Evolutionary conservation across 2,888 invertebrate genomes (phyloP).

Genomic region (Griposia aprilina): DNA sequence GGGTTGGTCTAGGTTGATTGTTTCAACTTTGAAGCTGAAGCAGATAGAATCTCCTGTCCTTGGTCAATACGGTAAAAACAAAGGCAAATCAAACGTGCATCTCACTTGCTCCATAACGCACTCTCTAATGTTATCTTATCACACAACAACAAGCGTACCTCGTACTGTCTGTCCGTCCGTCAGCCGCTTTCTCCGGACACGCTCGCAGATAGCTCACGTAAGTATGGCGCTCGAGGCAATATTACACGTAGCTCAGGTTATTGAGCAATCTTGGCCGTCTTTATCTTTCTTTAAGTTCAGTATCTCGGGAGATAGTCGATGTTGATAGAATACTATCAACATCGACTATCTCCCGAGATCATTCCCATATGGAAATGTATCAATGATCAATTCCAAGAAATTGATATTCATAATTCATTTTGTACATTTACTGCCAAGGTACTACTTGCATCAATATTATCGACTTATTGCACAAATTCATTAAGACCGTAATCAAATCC

Average conservation of each 20-base stretch:
- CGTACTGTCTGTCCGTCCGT: conserved; percentile 15
- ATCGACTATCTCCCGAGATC: no score
- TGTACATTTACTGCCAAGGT: not conserved
- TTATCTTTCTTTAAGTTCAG: conserved; percentile 12
- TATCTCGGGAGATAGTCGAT: not conserved
- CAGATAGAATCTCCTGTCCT: not conserved
- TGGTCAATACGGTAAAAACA: not conserved
- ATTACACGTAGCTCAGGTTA: conserved; percentile 18
- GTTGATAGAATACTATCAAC: no score
- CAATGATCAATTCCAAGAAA: conserved; percentile 5
- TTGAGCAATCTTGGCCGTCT: conserved; percentile 21
- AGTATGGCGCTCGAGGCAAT: not conserved
- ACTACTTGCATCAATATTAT: not conserved
- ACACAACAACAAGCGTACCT: conserved; percentile 15
- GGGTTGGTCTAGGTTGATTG: not conserved
- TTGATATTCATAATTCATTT: not conserved
- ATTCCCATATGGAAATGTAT: not conserved
- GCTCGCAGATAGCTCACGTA: conserved; percentile 42
- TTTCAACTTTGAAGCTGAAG: not conserved
- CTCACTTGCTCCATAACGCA: not conserved
- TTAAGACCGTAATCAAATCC: not conserved
- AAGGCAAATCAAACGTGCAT: conserved; percentile 1
- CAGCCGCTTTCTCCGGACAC: conserved; percentile 42
- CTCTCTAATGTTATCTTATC: conserved; percentile 34
- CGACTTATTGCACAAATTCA: not conserved